Percentiles rank a stretch among this genome's conserved stretches.
Conservation (phyloP, 2,113 vertebrate genomes). For the Tautogolabrus adspersus region DNA sequence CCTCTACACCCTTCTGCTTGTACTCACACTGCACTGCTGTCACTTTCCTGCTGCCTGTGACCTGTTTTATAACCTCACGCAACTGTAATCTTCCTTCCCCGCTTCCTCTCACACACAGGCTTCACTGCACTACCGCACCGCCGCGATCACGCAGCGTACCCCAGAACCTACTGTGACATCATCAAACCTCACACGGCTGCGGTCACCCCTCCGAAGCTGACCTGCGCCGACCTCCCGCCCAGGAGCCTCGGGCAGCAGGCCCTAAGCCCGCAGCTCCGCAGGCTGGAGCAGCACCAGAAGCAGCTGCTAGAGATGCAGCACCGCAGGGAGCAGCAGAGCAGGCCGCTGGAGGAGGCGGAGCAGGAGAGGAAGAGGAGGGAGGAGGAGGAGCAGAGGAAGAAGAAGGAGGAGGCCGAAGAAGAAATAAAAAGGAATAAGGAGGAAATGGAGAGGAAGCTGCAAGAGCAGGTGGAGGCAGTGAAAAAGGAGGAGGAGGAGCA, state of each 20-base stretch:
- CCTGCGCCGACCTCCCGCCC: slow-evolving; percentile 77
- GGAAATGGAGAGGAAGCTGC: slow-evolving; percentile 30
- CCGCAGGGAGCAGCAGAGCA: slow-evolving; percentile 72
- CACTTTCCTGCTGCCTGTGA: slow-evolving; percentile 59
- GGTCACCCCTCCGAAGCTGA: slow-evolving; percentile 48
- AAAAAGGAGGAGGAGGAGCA: slow-evolving; percentile 31
- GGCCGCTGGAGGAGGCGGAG: slow-evolving; percentile 64
- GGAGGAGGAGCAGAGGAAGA: slow-evolving; percentile 63
- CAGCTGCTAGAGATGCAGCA: slow-evolving; percentile 82
- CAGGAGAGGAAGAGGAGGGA: slow-evolving; percentile 69
- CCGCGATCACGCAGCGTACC: slow-evolving; percentile 47
- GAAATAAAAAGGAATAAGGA: slow-evolving; percentile 69
- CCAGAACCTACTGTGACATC: slow-evolving; percentile 65
- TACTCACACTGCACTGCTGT: slow-evolving; percentile 62
- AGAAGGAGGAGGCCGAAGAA: slow-evolving; percentile 60
- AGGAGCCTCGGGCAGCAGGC: slow-evolving; percentile 56
- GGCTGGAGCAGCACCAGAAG: slow-evolving; percentile 82
- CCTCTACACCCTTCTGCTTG: slow-evolving; percentile 56
- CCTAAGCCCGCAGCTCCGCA: slow-evolving; percentile 78
- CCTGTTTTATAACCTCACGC: slow-evolving; percentile 60
- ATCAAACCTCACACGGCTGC: slow-evolving; percentile 35
- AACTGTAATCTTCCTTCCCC: slow-evolving; percentile 63
- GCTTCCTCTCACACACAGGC: slow-evolving; percentile 73
- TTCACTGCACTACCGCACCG: slow-evolving; percentile 63
- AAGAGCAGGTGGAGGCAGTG: background rate